Evolutionary conservation across 2,888 invertebrate genomes (phyloP).

Genomic region (Lithosia quadra): DNA sequence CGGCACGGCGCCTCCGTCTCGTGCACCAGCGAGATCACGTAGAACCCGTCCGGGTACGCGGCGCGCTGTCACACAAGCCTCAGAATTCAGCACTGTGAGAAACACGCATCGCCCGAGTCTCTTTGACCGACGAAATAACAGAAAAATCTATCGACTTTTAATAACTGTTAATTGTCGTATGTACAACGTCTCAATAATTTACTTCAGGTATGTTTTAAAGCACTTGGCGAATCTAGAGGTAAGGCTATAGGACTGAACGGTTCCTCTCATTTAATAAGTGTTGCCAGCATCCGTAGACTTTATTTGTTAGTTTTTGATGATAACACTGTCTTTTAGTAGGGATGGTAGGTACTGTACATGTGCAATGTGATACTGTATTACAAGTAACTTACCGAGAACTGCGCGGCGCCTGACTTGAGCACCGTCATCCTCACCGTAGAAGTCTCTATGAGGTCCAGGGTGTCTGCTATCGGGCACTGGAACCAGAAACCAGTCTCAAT

Average conservation of each 20-base stretch:
- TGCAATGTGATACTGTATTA: neutral
- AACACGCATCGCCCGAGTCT: too few relatives aligned
- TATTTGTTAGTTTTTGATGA: neutral
- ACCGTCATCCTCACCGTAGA: constrained; percentile 70
- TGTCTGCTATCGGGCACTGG: constrained; percentile 78
- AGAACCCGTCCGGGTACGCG: constrained; percentile 73
- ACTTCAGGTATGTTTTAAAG: too few relatives aligned
- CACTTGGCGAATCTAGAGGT: too few relatives aligned
- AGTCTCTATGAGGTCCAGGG: constrained; percentile 52
- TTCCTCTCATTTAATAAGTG: neutral
- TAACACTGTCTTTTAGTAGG: neutral
- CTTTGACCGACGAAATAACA: too few relatives aligned
- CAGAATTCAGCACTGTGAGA: too few relatives aligned
- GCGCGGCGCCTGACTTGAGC: constrained; percentile 71
- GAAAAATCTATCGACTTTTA: too few relatives aligned
- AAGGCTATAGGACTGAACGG: too few relatives aligned
- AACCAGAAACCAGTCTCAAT: too few relatives aligned
- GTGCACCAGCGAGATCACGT: constrained; percentile 66
- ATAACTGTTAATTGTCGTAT: too few relatives aligned
- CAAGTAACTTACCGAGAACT: constrained; percentile 64
- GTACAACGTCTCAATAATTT: too few relatives aligned
- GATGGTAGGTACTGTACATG: too few relatives aligned
- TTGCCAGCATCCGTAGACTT: neutral
- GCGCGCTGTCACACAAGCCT: constrained; percentile 51
- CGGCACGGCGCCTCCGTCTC: constrained; percentile 61